A percentile compares a stretch with the other conserved stretches of the same genome.
These are phyloP conservation scores for Phorcus lineatus DNA, from an alignment of 2,888 invertebrate species.

Conservation along the genomic window DNA sequence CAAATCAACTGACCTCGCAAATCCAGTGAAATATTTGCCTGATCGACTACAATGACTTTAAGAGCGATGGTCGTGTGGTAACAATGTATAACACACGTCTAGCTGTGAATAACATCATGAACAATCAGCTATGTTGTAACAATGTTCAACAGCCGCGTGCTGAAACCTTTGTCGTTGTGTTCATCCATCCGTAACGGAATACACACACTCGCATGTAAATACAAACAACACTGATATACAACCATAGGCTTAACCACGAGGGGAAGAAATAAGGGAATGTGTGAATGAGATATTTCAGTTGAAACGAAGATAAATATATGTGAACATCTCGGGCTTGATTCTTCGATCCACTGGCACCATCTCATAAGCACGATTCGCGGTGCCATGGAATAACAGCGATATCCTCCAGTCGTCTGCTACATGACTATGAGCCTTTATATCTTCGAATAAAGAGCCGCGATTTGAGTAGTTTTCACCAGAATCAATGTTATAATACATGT, in stretches of 20 bases:
- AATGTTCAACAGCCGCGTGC: not conserved
- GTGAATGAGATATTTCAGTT: too few species aligned
- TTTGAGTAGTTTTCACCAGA: too few species aligned
- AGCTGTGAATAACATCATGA: not conserved
- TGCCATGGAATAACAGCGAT: slow-evolving; percentile 4
- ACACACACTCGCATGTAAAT: not conserved
- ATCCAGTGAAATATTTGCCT: too few species aligned
- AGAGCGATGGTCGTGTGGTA: too few species aligned
- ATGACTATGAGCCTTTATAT: too few species aligned
- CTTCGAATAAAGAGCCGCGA: too few species aligned
- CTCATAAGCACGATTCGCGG: not conserved
- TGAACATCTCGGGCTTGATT: not conserved
- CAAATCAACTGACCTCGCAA: too few species aligned
- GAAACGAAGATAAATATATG: not conserved
- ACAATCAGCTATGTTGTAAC: not conserved
- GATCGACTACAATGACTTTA: too few species aligned
- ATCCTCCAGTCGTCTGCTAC: not conserved
- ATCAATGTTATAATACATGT: too few species aligned
- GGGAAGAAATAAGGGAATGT: too few species aligned
- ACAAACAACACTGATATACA: not conserved
- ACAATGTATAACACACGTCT: too few species aligned
- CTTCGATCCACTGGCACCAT: not conserved
- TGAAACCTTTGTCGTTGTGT: not conserved
- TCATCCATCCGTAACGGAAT: not conserved
- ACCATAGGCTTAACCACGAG: too few species aligned